Conservation (phyloP, 1,140 invertebrate species). For the Lordiphosa clarofinis region DNA sequence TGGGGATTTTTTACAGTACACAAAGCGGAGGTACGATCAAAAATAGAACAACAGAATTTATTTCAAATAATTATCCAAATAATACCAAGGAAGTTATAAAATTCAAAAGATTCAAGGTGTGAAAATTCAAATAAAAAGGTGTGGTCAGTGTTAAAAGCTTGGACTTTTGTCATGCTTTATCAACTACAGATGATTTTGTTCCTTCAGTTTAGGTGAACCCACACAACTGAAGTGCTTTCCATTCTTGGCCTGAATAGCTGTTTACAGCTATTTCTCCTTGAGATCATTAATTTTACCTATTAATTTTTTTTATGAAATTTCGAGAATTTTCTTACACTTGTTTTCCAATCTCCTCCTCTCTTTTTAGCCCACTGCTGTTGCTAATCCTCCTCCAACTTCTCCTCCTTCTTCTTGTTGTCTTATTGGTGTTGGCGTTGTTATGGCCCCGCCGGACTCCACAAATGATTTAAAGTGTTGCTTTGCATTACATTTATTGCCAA, state of each 20-base stretch:
- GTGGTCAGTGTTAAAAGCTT: no score
- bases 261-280: no score
- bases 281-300: no score
- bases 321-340: conserved; percentile 13
- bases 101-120: no score
- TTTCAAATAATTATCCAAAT: no score
- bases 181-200: no score
- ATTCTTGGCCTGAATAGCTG: not conserved
- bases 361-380: not conserved
- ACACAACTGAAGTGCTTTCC: not conserved
- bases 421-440: conserved; percentile 73
- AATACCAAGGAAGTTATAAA: no score
- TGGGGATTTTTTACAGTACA: no score
- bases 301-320: not conserved
- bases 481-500: conserved; percentile 80
- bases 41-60: no score
- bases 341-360: not conserved
- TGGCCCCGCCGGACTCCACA: conserved; percentile 49
- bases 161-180: no score
- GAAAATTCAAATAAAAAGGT: no score
- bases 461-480: conserved; percentile 80
- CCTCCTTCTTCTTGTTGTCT: conserved; percentile 32
- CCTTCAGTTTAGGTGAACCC: not conserved
- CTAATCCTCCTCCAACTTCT: not conserved
- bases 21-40: no score